phyloP scores from a whole-genome alignment of 2,797 vertebrate genomes.

The Botia almorhae region DNA sequence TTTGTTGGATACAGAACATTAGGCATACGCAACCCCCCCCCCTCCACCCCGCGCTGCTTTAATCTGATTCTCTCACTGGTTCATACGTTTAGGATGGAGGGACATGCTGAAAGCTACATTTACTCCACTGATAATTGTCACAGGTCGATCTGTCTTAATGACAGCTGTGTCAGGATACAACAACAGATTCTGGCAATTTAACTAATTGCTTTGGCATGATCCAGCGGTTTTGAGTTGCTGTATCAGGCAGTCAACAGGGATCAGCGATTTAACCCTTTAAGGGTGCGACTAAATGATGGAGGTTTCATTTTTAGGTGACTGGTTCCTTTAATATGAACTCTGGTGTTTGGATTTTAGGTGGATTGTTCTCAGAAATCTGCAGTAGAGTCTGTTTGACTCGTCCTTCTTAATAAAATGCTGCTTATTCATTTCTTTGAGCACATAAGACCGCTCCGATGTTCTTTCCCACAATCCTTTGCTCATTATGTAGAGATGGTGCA shows the following conservation, averaged over 20 bases:
- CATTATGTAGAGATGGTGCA: not conserved
- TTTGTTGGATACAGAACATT: slow-evolving; percentile 37
- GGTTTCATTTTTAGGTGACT: not conserved
- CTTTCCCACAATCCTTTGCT: slow-evolving; percentile 33
- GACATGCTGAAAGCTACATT: slow-evolving; percentile 27
- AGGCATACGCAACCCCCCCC: not conserved
- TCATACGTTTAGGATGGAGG: slow-evolving; percentile 12
- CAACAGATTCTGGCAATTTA: not conserved
- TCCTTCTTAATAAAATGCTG: slow-evolving; percentile 1
- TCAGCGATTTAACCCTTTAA: not conserved
- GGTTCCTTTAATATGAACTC: not conserved
- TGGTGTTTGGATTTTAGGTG: slow-evolving; percentile 2
- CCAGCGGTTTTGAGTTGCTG: not conserved
- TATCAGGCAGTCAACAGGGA: not conserved
- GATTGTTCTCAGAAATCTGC: slow-evolving; percentile 3
- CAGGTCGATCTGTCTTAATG: not conserved
- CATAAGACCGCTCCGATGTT: slow-evolving; percentile 24
- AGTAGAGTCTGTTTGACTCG: not conserved
- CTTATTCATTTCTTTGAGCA: not conserved
- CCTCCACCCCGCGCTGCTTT: not conserved
- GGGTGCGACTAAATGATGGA: not conserved
- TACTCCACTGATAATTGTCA: not conserved
- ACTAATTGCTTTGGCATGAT: not conserved
- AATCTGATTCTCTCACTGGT: slow-evolving; percentile 21
- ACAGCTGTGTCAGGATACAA: not conserved